Conservation (phyloP, 92 coral and sea anemone genomes). For the Palythoa caribaeorum region DNA sequence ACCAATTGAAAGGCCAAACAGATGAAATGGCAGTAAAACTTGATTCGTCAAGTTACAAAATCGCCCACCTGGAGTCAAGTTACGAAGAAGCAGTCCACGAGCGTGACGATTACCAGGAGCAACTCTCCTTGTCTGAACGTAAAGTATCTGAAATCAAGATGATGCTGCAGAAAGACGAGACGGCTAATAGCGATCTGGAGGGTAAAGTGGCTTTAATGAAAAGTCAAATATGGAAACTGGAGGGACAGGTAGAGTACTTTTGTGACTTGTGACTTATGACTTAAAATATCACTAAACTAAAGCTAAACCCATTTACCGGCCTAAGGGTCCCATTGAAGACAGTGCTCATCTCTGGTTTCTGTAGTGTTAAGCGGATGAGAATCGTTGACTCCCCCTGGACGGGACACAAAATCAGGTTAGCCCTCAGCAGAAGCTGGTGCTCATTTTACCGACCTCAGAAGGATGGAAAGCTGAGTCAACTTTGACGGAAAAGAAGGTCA, state of each 20-base stretch:
- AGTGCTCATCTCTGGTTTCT: too few relatives aligned
- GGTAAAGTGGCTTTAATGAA: conserved; percentile 56
- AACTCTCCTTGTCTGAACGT: conserved; percentile 61
- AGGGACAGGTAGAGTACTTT: conserved; percentile 55
- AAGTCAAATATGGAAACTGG: conserved; percentile 68
- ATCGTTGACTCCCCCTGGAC: too few relatives aligned
- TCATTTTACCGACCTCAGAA: too few relatives aligned
- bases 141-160: conserved; percentile 64
- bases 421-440: too few relatives aligned
- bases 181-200: conserved; percentile 63
- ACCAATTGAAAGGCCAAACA: conserved; percentile 41
- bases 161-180: conserved; percentile 69
- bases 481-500: too few relatives aligned
- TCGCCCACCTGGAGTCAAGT: conserved; percentile 54
- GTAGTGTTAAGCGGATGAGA: too few relatives aligned
- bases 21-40: conserved; percentile 45
- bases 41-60: conserved; percentile 46
- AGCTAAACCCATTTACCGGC: too few relatives aligned
- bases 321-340: too few relatives aligned
- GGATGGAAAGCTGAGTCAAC: too few relatives aligned
- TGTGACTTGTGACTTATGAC: neutral
- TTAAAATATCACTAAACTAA: too few relatives aligned
- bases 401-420: too few relatives aligned
- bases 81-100: conserved; percentile 63
- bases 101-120: conserved; percentile 66